phyloP scores from a whole-genome alignment of 1,140 invertebrate genomes.

The Drosophila parvula region DNA sequence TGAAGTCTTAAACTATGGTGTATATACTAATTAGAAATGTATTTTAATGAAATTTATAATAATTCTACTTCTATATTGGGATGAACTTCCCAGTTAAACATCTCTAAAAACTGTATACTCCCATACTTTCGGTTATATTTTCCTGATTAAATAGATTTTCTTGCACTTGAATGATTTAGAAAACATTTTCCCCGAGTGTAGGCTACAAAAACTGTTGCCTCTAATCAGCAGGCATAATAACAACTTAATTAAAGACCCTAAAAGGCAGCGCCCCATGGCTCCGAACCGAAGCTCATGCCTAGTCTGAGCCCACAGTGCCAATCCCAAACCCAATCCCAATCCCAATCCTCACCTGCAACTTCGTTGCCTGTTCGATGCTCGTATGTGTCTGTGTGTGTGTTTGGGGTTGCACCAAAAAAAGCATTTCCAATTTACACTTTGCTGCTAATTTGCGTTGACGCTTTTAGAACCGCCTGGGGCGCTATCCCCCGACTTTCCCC shows the following conservation, averaged over 20 bases:
- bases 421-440: slow-evolving; percentile 82
- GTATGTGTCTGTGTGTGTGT: slow-evolving; percentile 55
- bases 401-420: slow-evolving; percentile 76
- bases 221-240: slow-evolving; percentile 77
- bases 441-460: slow-evolving; percentile 82
- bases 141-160: neutral
- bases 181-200: slow-evolving; percentile 18
- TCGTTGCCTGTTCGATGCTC: neutral
- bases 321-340: neutral
- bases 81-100: too few species aligned
- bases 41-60: too few species aligned
- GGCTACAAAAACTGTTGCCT: slow-evolving; percentile 59
- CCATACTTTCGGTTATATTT: neutral
- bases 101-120: too few species aligned
- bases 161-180: neutral
- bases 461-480: slow-evolving; percentile 78
- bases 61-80: too few species aligned
- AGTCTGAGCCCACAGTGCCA: neutral
- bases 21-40: neutral
- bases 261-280: slow-evolving; percentile 59
- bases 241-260: slow-evolving; percentile 79
- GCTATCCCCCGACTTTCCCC: slow-evolving; percentile 46
- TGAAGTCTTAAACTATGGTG: too few species aligned
- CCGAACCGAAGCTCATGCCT: neutral
- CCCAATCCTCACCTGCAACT: slow-evolving; percentile 26